Percentiles rank a stretch among this genome's conserved stretches.
Evolutionary conservation across 1,140 invertebrate genomes (phyloP).

Genomic region (Charaxes varanes): DNA sequence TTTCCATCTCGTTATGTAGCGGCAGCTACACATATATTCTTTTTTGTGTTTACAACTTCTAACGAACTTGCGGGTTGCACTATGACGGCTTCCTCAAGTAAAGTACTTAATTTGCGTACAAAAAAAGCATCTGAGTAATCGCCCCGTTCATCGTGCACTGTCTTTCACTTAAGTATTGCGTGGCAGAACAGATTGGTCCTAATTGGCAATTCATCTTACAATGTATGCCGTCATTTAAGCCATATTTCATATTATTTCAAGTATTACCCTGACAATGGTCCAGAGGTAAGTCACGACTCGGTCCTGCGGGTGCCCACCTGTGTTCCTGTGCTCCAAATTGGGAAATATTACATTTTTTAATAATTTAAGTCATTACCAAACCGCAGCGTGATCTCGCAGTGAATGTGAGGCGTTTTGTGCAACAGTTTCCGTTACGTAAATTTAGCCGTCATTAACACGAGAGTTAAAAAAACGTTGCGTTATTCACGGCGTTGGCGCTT

Average conservation of each 20-base stretch:
- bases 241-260: slow-evolving; percentile 43
- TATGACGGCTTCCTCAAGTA: no score
- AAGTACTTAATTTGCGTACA: no score
- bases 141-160: slow-evolving; percentile 6
- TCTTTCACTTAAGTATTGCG: slow-evolving; percentile 25
- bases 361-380: slow-evolving; percentile 47
- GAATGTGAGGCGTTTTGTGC: slow-evolving; percentile 1
- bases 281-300: slow-evolving; percentile 60
- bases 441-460: no score
- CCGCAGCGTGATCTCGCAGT: slow-evolving; percentile 30
- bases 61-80: no score
- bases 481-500: no score
- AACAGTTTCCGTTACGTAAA: not conserved
- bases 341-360: slow-evolving; percentile 49
- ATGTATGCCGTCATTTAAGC: slow-evolving; percentile 33
- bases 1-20: no score
- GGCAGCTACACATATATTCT: no score
- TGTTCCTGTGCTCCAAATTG: slow-evolving; percentile 40
- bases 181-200: slow-evolving; percentile 27
- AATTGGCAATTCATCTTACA: slow-evolving; percentile 43
- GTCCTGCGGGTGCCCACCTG: slow-evolving; percentile 56
- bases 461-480: no score
- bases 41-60: no score
- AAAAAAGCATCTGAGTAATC: slow-evolving; percentile 5
- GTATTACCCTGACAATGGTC: slow-evolving; percentile 46